Base-by-base conservation (phyloP, 2,113 vertebrate species). In the Nothoprocta perdicaria region DNA sequence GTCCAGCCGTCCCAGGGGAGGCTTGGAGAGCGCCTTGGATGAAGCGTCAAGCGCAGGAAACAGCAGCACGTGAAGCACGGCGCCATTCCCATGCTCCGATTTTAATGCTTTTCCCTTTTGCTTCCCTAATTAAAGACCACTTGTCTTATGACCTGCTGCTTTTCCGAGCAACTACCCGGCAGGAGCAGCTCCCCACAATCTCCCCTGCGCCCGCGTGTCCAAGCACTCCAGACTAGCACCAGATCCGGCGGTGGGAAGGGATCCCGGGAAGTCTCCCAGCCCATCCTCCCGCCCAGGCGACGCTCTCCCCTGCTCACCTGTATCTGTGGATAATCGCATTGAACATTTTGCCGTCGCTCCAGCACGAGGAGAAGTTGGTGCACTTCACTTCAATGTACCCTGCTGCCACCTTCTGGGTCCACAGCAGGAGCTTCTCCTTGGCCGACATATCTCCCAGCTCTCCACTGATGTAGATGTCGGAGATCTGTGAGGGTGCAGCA, bases 281-380 rank as follows among this genome's bases (percentile, higher is more conserved):
- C 55, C 72, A 38, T 46, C 14, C 22, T 82, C 63, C 63, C 55
- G 33, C 26, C 35, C 41, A 19, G 22, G 23, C 1, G 2, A 29
- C 7, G 15, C 12, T 62, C 46, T 53, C 23, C 8, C 0, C 4
- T 16, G 58, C 84, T 40, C 40, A 99, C 99, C 99, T 99, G 97
- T 99, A 99, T 98, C 98, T 98, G 97, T 99, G 99, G 97, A 99
- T 98, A 93, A 99, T 98, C 12, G 99, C 99, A n/a, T 99, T 99
- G 98, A 99, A 99, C 98, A 99, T 98, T 96, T 98, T 99, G 72
- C 99, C 99, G 55, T 99, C 97, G 68, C 98, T 99, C 99, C 99
- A 99, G 94, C 98, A 98, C 0, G 99, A 99, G 12, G 98, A 98
- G 97, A 99, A 99, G 97, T 99, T 99, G 97, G 97, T 97, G 67